Conservation (phyloP, 2,797 vertebrate species). For the Geotria australis region DNA sequence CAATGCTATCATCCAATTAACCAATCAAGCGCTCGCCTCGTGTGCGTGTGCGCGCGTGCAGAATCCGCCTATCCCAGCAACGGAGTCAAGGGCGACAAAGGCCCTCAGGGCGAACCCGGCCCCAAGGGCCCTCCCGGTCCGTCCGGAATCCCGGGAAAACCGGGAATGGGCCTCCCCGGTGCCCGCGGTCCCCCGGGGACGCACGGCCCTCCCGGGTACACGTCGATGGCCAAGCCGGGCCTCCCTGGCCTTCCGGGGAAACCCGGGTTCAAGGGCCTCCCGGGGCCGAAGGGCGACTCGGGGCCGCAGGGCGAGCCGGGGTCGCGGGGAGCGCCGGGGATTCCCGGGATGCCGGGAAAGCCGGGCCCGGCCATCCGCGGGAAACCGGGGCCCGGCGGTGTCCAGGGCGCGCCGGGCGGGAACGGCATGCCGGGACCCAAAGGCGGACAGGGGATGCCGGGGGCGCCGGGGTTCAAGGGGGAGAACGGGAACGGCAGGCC, state of each 20-base stretch:
- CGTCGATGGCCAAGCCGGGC: neutral
- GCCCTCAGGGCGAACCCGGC: neutral
- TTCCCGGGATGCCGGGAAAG: conserved; percentile 27
- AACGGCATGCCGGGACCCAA: conserved; percentile 41
- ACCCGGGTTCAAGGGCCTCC: neutral
- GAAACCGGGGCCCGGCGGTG: conserved; percentile 63
- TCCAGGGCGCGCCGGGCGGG: conserved; percentile 64
- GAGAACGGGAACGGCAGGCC: conserved; percentile 53
- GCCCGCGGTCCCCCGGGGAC: neutral
- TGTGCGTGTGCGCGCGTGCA: no score
- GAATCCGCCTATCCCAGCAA: no score
- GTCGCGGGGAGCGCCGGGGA: conserved; percentile 43
- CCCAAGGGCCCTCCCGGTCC: neutral
- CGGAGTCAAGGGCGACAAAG: neutral
- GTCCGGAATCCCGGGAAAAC: neutral
- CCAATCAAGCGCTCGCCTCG: no score
- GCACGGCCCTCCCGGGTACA: neutral
- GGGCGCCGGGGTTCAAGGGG: conserved; percentile 48
- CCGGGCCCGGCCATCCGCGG: conserved; percentile 72
- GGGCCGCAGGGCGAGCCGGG: conserved; percentile 37
- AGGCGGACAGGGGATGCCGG: conserved; percentile 43
- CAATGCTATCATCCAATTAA: no score
- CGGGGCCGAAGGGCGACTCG: conserved; percentile 27
- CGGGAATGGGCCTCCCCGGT: neutral
- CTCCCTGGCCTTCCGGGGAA: neutral